Conservation (phyloP, 35 echinoderm and acorn worm genomes). For the Ophiothrix spiculata region DNA sequence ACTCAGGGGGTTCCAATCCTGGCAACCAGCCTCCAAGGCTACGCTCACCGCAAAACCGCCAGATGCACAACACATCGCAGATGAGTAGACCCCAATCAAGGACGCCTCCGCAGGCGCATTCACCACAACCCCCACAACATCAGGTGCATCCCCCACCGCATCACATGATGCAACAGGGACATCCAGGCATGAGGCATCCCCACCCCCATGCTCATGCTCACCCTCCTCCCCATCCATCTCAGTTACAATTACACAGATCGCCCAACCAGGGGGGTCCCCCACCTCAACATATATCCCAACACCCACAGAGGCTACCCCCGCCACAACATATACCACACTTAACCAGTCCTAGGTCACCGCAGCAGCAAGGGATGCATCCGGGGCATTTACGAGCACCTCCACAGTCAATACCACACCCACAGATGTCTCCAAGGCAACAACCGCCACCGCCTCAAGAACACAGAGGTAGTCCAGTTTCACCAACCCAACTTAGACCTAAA, state of each 20-base stretch:
- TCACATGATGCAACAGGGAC: background rate
- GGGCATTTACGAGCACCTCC: background rate
- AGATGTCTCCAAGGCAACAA: background rate
- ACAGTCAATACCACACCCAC: conserved; percentile 4
- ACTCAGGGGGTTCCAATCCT: background rate
- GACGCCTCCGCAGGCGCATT: conserved; percentile 11
- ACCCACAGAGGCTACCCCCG: conserved; percentile 13
- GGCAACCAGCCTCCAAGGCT: conserved; percentile 10
- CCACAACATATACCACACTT: conserved; percentile 1
- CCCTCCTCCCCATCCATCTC: conserved; percentile 19
- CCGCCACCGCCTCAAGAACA: background rate
- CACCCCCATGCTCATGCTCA: conserved; percentile 3
- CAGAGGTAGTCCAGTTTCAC: background rate
- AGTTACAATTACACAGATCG: background rate
- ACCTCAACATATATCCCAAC: conserved; percentile 2
- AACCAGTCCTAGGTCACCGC: background rate
- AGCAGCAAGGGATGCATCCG: background rate
- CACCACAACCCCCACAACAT: background rate
- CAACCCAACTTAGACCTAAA: background rate
- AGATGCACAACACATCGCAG: background rate
- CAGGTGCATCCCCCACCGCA: background rate
- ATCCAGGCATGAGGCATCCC: conserved; percentile 5
- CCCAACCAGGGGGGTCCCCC: background rate
- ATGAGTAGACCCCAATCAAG: background rate
- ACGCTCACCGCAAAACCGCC: background rate